Percentiles rank a stretch among this genome's conserved stretches.
These are phyloP conservation scores for Embiotoca jacksoni DNA, from an alignment of 2,113 vertebrate species.

Conservation along the genomic window DNA sequence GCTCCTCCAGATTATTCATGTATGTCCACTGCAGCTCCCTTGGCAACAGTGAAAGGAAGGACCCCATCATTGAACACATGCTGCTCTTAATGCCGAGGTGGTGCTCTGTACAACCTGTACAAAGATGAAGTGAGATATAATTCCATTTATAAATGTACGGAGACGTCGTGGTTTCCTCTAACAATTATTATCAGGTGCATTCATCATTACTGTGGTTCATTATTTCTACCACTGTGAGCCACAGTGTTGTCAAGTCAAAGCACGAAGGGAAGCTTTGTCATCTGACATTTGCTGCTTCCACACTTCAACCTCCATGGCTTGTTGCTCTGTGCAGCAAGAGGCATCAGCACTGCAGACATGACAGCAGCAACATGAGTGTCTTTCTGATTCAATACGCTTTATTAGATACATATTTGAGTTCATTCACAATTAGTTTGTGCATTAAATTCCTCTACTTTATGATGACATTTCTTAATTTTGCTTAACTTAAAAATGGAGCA, in stretches of 20 bases:
- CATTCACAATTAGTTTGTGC: not conserved
- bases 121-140: slow-evolving; percentile 1
- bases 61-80: slow-evolving; percentile 24
- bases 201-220: slow-evolving; percentile 1
- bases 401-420: not conserved
- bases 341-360: not conserved
- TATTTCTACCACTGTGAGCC: not conserved
- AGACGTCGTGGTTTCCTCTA: not conserved
- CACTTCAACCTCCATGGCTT: slow-evolving; percentile 4
- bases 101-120: slow-evolving; percentile 4
- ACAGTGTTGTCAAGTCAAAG: slow-evolving; percentile 13
- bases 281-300: slow-evolving; percentile 37
- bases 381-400: slow-evolving; percentile 1
- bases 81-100: slow-evolving; percentile 29
- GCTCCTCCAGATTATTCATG: slow-evolving; percentile 85
- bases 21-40: slow-evolving; percentile 88
- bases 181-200: not conserved
- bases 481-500: too few relatives aligned
- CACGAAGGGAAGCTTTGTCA: slow-evolving; percentile 6
- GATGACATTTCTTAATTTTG: not conserved
- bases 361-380: not conserved
- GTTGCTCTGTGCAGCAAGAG: not conserved
- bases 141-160: slow-evolving; percentile 2
- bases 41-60: slow-evolving; percentile 81
- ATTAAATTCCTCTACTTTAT: not conserved